A percentile compares a stretch with the other conserved stretches of the same genome.
phyloP scores from a whole-genome alignment of 2,113 vertebrate species.

The Pedionomus torquatus region DNA sequence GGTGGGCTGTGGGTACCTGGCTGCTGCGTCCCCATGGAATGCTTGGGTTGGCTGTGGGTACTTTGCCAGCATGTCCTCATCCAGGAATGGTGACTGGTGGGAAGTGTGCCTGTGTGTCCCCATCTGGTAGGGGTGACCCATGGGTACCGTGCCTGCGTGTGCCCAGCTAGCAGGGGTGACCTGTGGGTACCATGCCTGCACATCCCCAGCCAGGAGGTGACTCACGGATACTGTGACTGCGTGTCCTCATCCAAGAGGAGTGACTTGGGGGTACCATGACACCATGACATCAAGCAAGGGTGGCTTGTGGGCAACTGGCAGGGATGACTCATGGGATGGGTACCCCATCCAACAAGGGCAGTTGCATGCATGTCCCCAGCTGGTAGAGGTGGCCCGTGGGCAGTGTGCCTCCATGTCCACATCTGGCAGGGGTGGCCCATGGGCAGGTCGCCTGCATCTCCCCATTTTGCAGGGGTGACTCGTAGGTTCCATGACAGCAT shows the following conservation, averaged over 20 bases:
- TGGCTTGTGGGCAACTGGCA: neutral
- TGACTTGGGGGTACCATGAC: neutral
- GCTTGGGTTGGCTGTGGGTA: neutral
- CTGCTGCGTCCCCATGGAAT: fast-evolving
- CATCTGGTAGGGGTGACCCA: neutral
- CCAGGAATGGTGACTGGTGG: neutral
- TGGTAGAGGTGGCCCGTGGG: neutral
- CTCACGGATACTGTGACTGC: neutral
- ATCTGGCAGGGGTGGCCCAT: neutral
- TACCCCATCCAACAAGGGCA: no score
- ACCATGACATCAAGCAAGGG: no score
- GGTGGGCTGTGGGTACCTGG: neutral
- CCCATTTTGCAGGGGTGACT: neutral
- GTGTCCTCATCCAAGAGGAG: neutral
- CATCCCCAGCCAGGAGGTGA: neutral
- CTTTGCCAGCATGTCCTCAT: neutral
- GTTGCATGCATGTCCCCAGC: neutral
- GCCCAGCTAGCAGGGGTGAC: neutral
- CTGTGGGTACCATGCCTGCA: no score
- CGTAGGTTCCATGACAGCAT: fast-evolving
- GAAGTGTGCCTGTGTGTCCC: neutral
- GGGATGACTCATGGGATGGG: neutral
- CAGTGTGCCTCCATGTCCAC: neutral
- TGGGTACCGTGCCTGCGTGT: neutral
- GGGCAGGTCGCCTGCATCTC: neutral